These are phyloP conservation scores for Benthosema pterotum DNA, from an alignment of 2,797 vertebrate species.

Conservation along the genomic window DNA sequence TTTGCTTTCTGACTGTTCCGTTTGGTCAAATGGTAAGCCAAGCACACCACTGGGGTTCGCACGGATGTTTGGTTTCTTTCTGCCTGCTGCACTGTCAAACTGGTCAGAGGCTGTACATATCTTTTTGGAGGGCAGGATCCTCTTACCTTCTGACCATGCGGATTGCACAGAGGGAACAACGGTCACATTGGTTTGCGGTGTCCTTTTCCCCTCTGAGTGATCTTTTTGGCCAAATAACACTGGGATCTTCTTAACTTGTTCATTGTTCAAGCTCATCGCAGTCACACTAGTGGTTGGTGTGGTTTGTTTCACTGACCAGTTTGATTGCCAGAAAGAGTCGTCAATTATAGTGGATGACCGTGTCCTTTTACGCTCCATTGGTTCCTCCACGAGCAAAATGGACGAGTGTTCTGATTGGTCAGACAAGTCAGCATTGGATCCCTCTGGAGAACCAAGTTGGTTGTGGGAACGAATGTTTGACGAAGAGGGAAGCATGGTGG, in stretches of 20 bases:
- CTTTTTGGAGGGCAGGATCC: neutral
- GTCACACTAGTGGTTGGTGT: constrained; percentile 50
- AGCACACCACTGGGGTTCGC: constrained; percentile 16
- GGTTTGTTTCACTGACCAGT: constrained; percentile 45
- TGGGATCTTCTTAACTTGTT: constrained; percentile 38
- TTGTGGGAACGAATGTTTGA: too few species aligned
- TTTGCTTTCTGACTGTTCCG: constrained; percentile 35
- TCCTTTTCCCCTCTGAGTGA: constrained; percentile 32
- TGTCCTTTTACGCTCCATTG: constrained; percentile 11
- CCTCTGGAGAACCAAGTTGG: too few species aligned
- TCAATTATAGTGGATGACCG: constrained; percentile 19
- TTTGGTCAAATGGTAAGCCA: constrained; percentile 9
- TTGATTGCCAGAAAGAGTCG: constrained; percentile 19
- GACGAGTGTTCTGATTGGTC: neutral
- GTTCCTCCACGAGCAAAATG: constrained; percentile 19
- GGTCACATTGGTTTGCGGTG: neutral
- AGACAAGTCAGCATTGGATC: too few species aligned
- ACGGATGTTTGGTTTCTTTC: constrained; percentile 26
- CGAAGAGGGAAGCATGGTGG: too few species aligned
- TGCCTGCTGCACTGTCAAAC: neutral
- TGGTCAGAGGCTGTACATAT: constrained; percentile 7
- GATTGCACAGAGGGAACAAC: constrained; percentile 38
- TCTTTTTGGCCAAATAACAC: constrained; percentile 31
- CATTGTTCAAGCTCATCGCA: constrained; percentile 63
- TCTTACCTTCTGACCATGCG: constrained; percentile 26